These are phyloP conservation scores for Asbolus verrucosus DNA, from an alignment of 1,140 invertebrate genomes.

Conservation along the genomic window DNA sequence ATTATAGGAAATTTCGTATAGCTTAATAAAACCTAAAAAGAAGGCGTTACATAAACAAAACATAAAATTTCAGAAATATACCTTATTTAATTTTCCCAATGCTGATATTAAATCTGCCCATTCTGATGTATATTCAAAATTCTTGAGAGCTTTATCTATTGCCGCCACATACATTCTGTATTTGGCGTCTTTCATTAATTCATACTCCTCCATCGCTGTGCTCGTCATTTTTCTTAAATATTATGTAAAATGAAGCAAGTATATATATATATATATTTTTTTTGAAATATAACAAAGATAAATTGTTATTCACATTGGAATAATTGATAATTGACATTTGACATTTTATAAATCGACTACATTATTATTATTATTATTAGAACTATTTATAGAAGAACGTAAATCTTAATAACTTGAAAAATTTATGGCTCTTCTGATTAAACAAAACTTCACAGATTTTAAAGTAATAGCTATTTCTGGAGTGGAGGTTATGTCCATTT, in stretches of 20 bases:
- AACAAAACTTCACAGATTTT: too few species aligned
- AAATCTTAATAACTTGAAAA: too few species aligned
- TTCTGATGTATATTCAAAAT: slow-evolving; percentile 94
- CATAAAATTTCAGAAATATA: too few species aligned
- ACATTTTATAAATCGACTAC: slow-evolving; percentile 43
- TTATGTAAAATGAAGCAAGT: neutral
- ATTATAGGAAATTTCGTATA: slow-evolving; percentile 91
- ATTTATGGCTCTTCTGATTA: too few species aligned
- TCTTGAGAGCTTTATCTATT: slow-evolving; percentile 91
- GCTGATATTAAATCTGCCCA: slow-evolving; percentile 96
- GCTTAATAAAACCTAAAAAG: slow-evolving; percentile 76
- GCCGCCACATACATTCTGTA: slow-evolving; percentile 82
- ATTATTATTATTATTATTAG: slow-evolving; percentile 29
- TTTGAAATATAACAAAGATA: slow-evolving; percentile 6
- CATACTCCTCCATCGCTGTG: slow-evolving; percentile 74
- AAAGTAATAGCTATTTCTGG: too few species aligned
- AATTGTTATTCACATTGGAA: slow-evolving; percentile 21
- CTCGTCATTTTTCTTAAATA: slow-evolving; percentile 58
- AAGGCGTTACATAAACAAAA: too few species aligned
- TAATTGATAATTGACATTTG: slow-evolving; percentile 47
- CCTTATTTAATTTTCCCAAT: slow-evolving; percentile 93
- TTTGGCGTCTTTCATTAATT: slow-evolving; percentile 81
- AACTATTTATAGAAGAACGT: neutral
- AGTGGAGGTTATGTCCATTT: neutral
- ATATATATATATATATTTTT: neutral